Evolutionary conservation across 2,797 vertebrate genomes (phyloP).

Genomic region (Podarcis siculus): DNA sequence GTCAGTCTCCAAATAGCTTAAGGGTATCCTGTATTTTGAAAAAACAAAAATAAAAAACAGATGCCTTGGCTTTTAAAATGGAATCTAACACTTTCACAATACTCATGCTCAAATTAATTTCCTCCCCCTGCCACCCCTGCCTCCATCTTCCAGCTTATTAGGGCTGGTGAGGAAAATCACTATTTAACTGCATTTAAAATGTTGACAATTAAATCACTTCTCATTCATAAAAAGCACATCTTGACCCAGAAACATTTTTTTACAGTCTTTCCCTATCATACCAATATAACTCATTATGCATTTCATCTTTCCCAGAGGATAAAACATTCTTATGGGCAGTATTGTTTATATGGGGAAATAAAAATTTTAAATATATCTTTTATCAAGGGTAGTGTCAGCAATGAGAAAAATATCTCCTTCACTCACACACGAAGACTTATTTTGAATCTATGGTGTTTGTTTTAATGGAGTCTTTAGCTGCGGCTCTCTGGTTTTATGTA

Average conservation of each 20-base stretch:
- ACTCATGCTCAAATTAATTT: neutral
- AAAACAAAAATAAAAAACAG: neutral
- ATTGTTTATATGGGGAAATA: constrained; percentile 20
- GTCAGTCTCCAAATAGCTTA: neutral
- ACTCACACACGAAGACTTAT: neutral
- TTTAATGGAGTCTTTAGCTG: constrained; percentile 21
- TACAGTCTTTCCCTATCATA: constrained; percentile 28
- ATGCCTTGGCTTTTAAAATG: neutral
- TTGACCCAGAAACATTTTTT: constrained; percentile 23
- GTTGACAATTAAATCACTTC: neutral
- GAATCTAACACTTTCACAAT: neutral
- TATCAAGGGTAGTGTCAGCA: constrained; percentile 9
- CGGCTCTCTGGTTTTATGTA: constrained; percentile 5
- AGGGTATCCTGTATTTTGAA: neutral
- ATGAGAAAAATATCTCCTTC: constrained; percentile 1
- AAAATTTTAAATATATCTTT: constrained; percentile 27
- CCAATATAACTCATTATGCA: constrained; percentile 27
- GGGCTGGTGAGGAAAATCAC: constrained; percentile 19
- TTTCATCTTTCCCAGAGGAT: neutral
- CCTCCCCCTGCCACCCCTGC: neutral
- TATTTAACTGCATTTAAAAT: constrained; percentile 36
- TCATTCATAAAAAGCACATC: constrained; percentile 54
- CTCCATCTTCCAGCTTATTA: neutral
- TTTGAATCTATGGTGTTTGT: neutral
- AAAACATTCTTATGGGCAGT: constrained; percentile 10